Base-by-base conservation (phyloP, 1,140 invertebrate species). In the Bombus pascuorum region DNA sequence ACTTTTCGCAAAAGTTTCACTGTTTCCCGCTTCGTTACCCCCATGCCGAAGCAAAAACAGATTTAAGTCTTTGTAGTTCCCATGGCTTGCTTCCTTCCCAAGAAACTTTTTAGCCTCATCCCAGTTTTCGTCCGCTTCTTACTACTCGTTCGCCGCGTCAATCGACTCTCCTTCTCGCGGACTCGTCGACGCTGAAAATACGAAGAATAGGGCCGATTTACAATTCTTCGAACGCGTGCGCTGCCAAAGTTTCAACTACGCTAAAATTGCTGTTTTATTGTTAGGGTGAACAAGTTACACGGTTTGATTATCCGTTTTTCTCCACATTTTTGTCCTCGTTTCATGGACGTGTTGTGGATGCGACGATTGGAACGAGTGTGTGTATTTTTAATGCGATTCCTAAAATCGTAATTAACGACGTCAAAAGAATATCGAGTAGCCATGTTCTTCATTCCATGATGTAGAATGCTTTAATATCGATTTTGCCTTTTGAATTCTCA, bases 1-100 rank as follows among this genome's bases (percentile, higher is more conserved):
- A 83, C 57, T 83, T 89, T 77, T 32, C 76, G 70, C 32, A 22
- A 6, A 86, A 88, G 59, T 86, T 81, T 53, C 53, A 32, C 39
- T 57, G 87, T 85, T 89, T 80, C 37, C 42, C 44, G 83, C 86
- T 86, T 86, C 75, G 83, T 89, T 88, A 88, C 44, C 32, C 37
- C 32, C 44, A 59, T 28, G 62, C 9, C 44, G 73, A 37, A 34
- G 59, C 22, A 73, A 83, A 74, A 79, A 79, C 79, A 83, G 83
- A 86, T 86, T 86, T 88, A 83, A 83, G 88, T 83, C 86, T 79
- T 81, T 57, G 87, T 80, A 83, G 74, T 74, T 68, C 28, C 44
- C 57, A 59, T 44, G 83, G 77, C 74, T 74, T 85, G 77, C 74
- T 74, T 85, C 59, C 44, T 53, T 42, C 39, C 75, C 22, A 18